These are phyloP conservation scores for Araneus ventricosus DNA, from an alignment of 1,140 invertebrate species.

Conservation along the genomic window DNA sequence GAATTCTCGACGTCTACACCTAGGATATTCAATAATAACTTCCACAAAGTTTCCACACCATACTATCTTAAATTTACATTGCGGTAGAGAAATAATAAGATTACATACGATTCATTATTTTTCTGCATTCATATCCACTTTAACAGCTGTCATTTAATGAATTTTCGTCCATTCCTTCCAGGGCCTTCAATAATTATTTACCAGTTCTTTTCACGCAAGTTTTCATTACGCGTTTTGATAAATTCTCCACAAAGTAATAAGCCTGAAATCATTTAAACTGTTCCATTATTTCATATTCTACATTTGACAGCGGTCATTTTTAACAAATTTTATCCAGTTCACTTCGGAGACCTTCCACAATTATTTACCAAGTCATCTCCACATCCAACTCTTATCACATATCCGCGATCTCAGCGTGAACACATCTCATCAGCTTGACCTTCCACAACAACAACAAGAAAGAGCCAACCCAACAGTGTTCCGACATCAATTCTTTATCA, in stretches of 20 bases:
- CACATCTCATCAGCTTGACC: not conserved
- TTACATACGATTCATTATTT: no score
- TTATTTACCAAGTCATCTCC: not conserved
- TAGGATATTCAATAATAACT: no score
- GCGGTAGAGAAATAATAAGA: no score
- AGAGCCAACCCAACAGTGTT: not conserved
- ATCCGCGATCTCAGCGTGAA: conserved; percentile 2
- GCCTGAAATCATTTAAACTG: not conserved
- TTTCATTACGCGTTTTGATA: no score
- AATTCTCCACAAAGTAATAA: not conserved
- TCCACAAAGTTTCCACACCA: no score
- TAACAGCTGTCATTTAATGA: no score
- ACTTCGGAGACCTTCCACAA: not conserved
- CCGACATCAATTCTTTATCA: not conserved
- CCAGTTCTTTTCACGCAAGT: no score
- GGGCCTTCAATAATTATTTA: no score
- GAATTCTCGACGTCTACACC: no score
- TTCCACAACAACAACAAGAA: not conserved
- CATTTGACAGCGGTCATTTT: not conserved
- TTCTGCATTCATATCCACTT: no score
- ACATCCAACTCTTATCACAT: not conserved
- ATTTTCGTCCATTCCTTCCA: no score
- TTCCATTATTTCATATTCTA: not conserved
- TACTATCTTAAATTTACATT: no score
- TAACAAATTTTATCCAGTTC: not conserved